phyloP scores from a whole-genome alignment of 1,140 invertebrate species.

The Drosophila teissieri region DNA sequence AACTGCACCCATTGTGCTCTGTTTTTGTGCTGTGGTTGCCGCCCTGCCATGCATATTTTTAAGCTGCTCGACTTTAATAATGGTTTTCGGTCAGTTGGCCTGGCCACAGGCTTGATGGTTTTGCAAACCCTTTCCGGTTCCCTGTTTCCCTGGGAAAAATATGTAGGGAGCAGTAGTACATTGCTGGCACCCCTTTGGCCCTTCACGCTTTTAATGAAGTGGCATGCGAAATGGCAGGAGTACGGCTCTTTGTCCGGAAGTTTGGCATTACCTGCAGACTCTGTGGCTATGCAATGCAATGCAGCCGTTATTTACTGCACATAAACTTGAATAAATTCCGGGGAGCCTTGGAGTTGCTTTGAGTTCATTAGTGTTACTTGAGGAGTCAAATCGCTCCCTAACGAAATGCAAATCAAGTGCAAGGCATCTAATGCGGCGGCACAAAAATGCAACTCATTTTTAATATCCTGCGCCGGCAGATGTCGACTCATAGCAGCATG shows the following conservation, averaged over 20 bases:
- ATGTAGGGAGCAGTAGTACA: neutral
- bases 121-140: constrained; percentile 26
- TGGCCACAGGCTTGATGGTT: constrained; percentile 59
- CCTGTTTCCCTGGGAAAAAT: neutral
- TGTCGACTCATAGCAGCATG: constrained; percentile 37
- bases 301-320: constrained; percentile 62
- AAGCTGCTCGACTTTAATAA: constrained; percentile 77
- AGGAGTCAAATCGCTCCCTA: neutral
- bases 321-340: constrained; percentile 53
- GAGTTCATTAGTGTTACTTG: constrained; percentile 68
- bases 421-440: constrained; percentile 33
- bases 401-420: constrained; percentile 62
- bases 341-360: constrained; percentile 29
- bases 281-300: constrained; percentile 37
- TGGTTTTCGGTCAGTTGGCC: constrained; percentile 72
- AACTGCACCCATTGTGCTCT: constrained; percentile 23
- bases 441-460: constrained; percentile 74
- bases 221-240: constrained; percentile 44
- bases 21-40: constrained; percentile 53
- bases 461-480: constrained; percentile 77
- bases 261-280: constrained; percentile 72
- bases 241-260: constrained; percentile 42
- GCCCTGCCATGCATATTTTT: constrained; percentile 69
- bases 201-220: constrained; percentile 64
- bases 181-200: neutral